Evolutionary conservation across 2,888 invertebrate genomes (phyloP).

Genomic region (Morpho deidamia): DNA sequence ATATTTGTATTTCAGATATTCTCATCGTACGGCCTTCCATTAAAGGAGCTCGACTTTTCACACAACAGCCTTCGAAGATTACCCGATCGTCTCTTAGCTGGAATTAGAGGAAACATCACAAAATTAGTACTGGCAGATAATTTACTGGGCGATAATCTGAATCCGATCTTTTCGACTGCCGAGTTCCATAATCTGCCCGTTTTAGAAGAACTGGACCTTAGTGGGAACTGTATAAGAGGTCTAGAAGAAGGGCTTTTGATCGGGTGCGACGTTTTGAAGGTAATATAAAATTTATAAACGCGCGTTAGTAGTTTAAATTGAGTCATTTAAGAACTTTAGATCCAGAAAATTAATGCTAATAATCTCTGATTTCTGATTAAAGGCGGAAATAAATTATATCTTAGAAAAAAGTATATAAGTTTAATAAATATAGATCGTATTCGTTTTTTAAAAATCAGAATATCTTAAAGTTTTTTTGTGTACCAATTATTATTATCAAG

Average conservation of each 20-base stretch:
- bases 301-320: too few relatives aligned
- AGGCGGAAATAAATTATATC: too few relatives aligned
- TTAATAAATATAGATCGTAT: too few relatives aligned
- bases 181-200: conserved; percentile 88
- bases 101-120: conserved; percentile 81
- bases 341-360: too few relatives aligned
- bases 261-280: conserved; percentile 87
- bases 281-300: conserved; percentile 32
- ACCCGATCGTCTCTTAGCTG: conserved; percentile 85
- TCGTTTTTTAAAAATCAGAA: too few relatives aligned
- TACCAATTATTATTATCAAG: too few relatives aligned
- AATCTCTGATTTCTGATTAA: too few relatives aligned
- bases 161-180: conserved; percentile 92
- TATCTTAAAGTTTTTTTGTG: too few relatives aligned
- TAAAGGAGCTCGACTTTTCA: conserved; percentile 89
- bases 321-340: too few relatives aligned
- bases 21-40: conserved; percentile 83
- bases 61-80: conserved; percentile 88
- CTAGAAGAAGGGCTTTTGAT: conserved; percentile 92
- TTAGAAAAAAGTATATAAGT: too few relatives aligned
- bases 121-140: conserved; percentile 87
- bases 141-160: conserved; percentile 91
- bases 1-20: conserved; percentile 73
- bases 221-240: conserved; percentile 88
- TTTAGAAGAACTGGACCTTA: conserved; percentile 86